These are phyloP conservation scores for Carcharodon carcharias DNA, from an alignment of 2,797 vertebrate species.

Conservation along the genomic window DNA sequence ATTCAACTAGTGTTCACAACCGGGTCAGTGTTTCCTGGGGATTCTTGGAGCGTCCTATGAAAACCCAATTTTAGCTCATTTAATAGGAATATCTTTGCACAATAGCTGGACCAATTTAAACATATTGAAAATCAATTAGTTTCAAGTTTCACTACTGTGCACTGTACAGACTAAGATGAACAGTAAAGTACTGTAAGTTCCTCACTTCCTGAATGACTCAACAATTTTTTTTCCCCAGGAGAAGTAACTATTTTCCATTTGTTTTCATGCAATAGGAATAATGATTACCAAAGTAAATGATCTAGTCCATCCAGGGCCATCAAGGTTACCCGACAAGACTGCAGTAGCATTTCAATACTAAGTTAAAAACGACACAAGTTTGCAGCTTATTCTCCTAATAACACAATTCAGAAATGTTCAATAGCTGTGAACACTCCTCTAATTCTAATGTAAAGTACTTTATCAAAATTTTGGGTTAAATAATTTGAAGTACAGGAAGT, in stretches of 20 bases:
- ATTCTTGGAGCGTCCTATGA: slow-evolving; percentile 93
- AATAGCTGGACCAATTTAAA: neutral
- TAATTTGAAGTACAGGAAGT: neutral
- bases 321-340: no score
- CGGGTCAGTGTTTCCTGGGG: slow-evolving; percentile 51
- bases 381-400: neutral
- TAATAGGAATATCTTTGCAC: slow-evolving; percentile 15
- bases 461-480: neutral
- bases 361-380: neutral
- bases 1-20: no score
- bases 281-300: no score
- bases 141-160: neutral
- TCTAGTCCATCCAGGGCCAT: neutral
- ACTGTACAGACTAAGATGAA: neutral
- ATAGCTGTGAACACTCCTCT: no score
- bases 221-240: neutral
- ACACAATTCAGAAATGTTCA: neutral
- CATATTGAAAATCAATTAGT: slow-evolving; percentile 6
- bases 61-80: slow-evolving; percentile 26
- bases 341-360: neutral
- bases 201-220: neutral
- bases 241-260: neutral
- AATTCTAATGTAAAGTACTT: neutral
- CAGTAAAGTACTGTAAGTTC: neutral
- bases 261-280: neutral